Percentiles rank a stretch among this genome's conserved stretches.
phyloP scores from a whole-genome alignment of 2,113 vertebrate genomes.

The Oryzias celebensis region DNA sequence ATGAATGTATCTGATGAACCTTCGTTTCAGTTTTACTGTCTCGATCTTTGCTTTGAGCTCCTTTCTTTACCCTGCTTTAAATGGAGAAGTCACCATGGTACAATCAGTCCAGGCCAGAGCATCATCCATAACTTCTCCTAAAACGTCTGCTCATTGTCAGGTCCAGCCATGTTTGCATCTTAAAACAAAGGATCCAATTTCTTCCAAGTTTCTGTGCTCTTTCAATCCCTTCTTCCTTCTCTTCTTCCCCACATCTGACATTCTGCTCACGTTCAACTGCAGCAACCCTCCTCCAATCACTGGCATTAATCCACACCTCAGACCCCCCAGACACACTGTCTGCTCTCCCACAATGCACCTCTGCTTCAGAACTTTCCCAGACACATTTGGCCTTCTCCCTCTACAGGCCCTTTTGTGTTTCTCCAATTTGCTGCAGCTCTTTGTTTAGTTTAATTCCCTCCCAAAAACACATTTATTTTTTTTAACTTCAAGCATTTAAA shows the following conservation, averaged over 20 bases:
- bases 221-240: slow-evolving; percentile 48
- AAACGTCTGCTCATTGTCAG: too few species aligned
- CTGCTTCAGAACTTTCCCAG: slow-evolving; percentile 79
- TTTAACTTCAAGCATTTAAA: too few species aligned
- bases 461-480: too few species aligned
- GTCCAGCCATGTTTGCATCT: slow-evolving; percentile 12
- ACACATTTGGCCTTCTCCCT: slow-evolving; percentile 71
- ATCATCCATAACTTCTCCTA: too few species aligned
- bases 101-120: background rate
- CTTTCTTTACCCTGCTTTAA: slow-evolving; percentile 2
- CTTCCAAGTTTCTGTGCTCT: slow-evolving; percentile 49
- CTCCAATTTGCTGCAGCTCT: slow-evolving; percentile 53
- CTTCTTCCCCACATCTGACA: slow-evolving; percentile 61
- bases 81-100: background rate
- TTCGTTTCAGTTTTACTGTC: background rate
- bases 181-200: slow-evolving; percentile 40
- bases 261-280: slow-evolving; percentile 80
- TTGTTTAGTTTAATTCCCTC: slow-evolving; percentile 47
- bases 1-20: slow-evolving; percentile 33
- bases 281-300: slow-evolving; percentile 79
- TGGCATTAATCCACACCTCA: slow-evolving; percentile 81
- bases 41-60: background rate
- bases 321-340: slow-evolving; percentile 72
- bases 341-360: slow-evolving; percentile 77
- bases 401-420: slow-evolving; percentile 54